These are phyloP conservation scores for Magallana angulata DNA, from an alignment of 1,140 invertebrate genomes.

Conservation along the genomic window DNA sequence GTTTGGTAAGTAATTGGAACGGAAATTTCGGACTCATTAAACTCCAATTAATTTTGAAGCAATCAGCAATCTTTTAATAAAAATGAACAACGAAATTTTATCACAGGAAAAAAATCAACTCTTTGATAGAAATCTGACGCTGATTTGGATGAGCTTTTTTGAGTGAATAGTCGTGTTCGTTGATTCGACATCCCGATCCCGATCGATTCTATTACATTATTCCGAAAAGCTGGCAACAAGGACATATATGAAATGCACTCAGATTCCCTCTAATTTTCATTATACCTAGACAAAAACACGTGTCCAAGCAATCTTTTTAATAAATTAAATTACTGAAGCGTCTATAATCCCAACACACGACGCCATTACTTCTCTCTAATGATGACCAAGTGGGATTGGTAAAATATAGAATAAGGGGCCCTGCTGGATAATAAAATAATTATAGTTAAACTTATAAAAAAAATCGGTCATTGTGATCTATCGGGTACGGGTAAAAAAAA, in stretches of 20 bases:
- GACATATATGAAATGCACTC: constrained; percentile 35
- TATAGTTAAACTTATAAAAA: not conserved
- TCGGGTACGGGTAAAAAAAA: not conserved
- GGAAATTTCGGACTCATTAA: constrained; percentile 9
- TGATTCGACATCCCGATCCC: constrained; percentile 15
- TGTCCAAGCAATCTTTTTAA: constrained; percentile 36
- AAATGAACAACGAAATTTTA: not conserved
- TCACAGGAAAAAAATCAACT: not conserved
- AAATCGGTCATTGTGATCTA: not conserved
- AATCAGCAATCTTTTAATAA: constrained; percentile 13
- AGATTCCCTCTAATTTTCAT: constrained; percentile 34
- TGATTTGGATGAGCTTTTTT: constrained; percentile 19
- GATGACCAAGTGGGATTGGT: constrained; percentile 21
- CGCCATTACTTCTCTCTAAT: not conserved
- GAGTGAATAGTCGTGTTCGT: constrained; percentile 35
- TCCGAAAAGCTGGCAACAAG: constrained; percentile 27
- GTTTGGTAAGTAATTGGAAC: not conserved
- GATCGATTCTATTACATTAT: constrained; percentile 36
- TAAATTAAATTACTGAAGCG: constrained; percentile 30
- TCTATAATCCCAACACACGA: constrained; percentile 15
- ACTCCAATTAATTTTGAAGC: constrained; percentile 22
- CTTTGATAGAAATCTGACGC: constrained; percentile 33
- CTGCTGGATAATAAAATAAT: not conserved
- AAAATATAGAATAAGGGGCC: not conserved
- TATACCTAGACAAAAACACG: constrained; percentile 37